Percentiles rank a stretch among this genome's conserved stretches.
Evolutionary conservation across 2,113 vertebrate genomes (phyloP).

Genomic region (Ageneiosus marmoratus): DNA sequence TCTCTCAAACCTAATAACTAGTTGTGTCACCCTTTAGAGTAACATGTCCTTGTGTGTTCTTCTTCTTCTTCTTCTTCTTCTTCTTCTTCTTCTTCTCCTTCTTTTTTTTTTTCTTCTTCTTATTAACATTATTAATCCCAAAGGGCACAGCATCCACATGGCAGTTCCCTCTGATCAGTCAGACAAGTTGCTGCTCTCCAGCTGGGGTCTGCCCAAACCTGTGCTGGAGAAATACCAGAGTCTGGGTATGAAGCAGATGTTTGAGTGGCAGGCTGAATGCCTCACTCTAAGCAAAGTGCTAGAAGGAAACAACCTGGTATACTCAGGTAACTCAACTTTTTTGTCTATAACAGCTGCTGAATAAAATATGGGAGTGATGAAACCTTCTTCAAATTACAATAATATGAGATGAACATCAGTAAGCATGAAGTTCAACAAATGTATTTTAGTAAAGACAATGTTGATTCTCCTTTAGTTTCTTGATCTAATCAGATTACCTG

Average conservation of each 20-base stretch:
- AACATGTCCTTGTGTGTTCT: no score
- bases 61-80: neutral
- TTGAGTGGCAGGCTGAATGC: constrained; percentile 97
- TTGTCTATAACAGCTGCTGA: no score
- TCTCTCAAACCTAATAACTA: no score
- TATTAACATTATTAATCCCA: neutral
- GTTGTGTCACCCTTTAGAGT: no score
- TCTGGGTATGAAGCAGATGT: constrained; percentile 87
- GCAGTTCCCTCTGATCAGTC: constrained; percentile 73
- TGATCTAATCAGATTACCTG: neutral
- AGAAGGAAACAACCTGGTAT: constrained; percentile 90
- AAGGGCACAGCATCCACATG: constrained; percentile 68
- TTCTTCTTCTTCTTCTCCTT: neutral
- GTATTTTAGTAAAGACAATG: neutral
- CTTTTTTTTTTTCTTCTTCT: neutral
- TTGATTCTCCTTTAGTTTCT: neutral
- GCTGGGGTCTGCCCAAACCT: constrained; percentile 87
- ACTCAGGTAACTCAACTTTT: constrained; percentile 81
- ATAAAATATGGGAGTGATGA: neutral
- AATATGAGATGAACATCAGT: neutral
- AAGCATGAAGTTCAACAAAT: neutral
- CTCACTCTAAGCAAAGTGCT: constrained; percentile 85
- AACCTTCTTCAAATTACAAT: neutral
- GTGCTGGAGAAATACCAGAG: constrained; percentile 86
- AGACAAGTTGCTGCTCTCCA: constrained; percentile 86